A percentile compares a stretch with the other conserved stretches of the same genome.
Evolutionary conservation across 2,797 vertebrate species (phyloP).

Genomic region (Balearica regulorum): DNA sequence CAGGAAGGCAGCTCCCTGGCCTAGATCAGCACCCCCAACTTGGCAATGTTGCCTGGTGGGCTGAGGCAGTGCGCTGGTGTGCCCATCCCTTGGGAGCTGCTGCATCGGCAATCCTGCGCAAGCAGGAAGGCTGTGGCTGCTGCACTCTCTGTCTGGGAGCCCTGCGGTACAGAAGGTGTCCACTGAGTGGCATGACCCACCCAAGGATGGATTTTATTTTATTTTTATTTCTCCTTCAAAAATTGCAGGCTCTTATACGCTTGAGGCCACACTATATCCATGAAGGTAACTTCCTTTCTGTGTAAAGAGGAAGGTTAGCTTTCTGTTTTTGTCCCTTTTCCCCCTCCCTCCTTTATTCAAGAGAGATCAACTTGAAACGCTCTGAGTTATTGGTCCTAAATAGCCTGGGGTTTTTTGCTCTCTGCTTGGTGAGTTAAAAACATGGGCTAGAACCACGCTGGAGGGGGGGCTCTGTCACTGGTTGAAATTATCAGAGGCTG

Average conservation of each 20-base stretch:
- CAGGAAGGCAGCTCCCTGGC: neutral
- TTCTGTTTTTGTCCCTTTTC: neutral
- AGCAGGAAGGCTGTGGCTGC: neutral
- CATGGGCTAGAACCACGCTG: neutral
- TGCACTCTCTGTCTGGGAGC: neutral
- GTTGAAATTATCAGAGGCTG: neutral
- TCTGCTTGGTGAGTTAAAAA: neutral
- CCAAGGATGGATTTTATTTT: neutral
- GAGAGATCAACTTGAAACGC: neutral
- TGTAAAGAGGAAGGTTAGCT: neutral
- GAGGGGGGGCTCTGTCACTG: too few species aligned
- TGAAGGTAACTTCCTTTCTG: neutral
- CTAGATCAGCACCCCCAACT: neutral
- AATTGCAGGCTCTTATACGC: neutral
- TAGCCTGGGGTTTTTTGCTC: neutral
- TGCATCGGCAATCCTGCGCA: neutral
- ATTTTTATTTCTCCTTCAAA: neutral
- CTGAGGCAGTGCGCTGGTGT: neutral
- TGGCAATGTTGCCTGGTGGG: rapidly evolving
- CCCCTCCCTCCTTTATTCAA: neutral
- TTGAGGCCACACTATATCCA: neutral
- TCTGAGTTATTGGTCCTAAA: neutral
- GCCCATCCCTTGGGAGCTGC: neutral
- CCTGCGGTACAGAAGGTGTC: neutral
- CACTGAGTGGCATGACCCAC: neutral